Evolutionary conservation across 1,140 invertebrate genomes (phyloP), one percentile per base, ranked within the genome.

Genomic region (Cardiocondyla obscurior): DNA sequence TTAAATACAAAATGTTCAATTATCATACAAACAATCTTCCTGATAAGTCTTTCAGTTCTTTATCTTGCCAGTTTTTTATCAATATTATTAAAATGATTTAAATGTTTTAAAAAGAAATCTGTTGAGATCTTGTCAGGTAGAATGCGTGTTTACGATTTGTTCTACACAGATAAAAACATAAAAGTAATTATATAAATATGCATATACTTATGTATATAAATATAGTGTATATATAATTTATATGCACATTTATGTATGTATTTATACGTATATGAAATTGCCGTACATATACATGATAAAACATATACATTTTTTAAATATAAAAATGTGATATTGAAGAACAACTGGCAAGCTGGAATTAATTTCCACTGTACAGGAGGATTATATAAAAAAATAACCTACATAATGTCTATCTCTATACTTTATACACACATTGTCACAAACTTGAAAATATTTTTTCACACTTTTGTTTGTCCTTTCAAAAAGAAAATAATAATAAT

Each of bases 341-440:
- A 88, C 64, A 14, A 79, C 82, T 86, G 84, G 58, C 65, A 87
- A 85, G 55, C 62, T 86, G 81, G 44, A 86, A 82, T 55, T n/a
- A 51, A 79, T 51, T 72, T 69, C 39, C 16, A 69, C 16, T 69
- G 64, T 81, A 57, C 36, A 67, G 72, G 73, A 83, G 57, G 72
- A 72, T 87, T 72, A 87, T 87, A 79, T 87, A 86, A 81, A 87
- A 86, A 87, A 87, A 87, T 87, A 87, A 87, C 64, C 85, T 87
- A 83, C 44, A 64, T 85, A 85, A 85, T 22, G 53, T 57, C 44
- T 53, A 57, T 57, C n/a, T 70, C 42, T 87, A 85, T 64, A 85
- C 74, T 82, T 86, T 85, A 69, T 87, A 87, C 81, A 87, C 57
- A 82, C 81, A 72, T 76, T 83, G 46, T 87, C 82, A 81, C 79